Conservation (phyloP, 37 sponge, comb jelly and placozoan genomes). For the Geodia barretti region DNA sequence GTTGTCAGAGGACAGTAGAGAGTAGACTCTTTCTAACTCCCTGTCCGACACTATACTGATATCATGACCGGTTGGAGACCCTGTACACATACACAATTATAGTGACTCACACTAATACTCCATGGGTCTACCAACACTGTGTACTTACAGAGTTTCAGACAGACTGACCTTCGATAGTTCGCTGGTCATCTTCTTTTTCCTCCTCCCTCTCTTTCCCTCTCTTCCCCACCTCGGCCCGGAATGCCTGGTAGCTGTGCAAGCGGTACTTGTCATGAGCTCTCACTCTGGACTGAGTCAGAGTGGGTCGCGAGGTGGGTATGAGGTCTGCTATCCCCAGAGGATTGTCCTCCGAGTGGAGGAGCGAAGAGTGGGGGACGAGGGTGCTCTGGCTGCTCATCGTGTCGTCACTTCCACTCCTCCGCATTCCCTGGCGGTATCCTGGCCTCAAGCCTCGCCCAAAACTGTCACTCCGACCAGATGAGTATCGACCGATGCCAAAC, state of each 20-base stretch:
- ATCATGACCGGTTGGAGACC: not conserved
- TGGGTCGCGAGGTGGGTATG: not conserved
- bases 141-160: too few relatives aligned
- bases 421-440: not conserved
- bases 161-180: not conserved
- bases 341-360: slow-evolving; percentile 10
- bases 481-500: not conserved
- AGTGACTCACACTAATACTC: too few relatives aligned
- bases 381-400: slow-evolving; percentile 46
- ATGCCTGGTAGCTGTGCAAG: not conserved
- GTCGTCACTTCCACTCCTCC: slow-evolving; percentile 21
- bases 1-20: not conserved
- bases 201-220: not conserved
- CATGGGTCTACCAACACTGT: too few relatives aligned
- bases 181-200: not conserved
- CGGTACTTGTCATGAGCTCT: not conserved
- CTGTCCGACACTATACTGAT: not conserved
- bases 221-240: not conserved
- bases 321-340: slow-evolving; percentile 20
- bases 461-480: slow-evolving; percentile 35
- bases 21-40: not conserved
- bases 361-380: slow-evolving; percentile 1
- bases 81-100: too few relatives aligned
- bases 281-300: slow-evolving; percentile 17
- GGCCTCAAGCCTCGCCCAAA: slow-evolving; percentile 5